These are phyloP conservation scores for Halcyon leucocephala DNA, from an alignment of 2,797 vertebrate species.

Conservation along the genomic window DNA sequence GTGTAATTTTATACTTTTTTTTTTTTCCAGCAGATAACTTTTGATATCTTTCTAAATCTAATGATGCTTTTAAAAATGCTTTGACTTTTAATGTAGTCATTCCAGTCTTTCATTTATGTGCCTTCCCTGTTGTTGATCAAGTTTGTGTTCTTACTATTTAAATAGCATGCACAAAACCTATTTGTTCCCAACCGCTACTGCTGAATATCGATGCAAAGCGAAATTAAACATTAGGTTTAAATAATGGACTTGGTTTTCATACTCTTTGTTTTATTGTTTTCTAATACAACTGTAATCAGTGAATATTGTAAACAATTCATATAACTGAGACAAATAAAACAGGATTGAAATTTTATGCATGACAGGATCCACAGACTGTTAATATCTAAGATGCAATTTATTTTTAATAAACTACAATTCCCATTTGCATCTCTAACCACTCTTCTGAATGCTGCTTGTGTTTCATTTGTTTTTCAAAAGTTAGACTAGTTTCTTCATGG, in stretches of 20 bases:
- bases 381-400: slow-evolving; percentile 44
- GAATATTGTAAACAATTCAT: slow-evolving; percentile 65
- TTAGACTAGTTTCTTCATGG: neutral
- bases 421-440: slow-evolving; percentile 26
- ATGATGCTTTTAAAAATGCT: slow-evolving; percentile 38
- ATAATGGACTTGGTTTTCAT: slow-evolving; percentile 57
- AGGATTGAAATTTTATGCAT: slow-evolving; percentile 66
- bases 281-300: slow-evolving; percentile 56
- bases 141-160: slow-evolving; percentile 27
- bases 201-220: slow-evolving; percentile 36
- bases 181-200: slow-evolving; percentile 33
- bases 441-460: neutral
- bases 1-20: neutral
- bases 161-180: neutral
- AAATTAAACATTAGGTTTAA: slow-evolving; percentile 62
- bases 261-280: slow-evolving; percentile 54
- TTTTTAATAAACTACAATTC: slow-evolving; percentile 65
- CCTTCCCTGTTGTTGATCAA: slow-evolving; percentile 9
- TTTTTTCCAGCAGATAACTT: neutral
- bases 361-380: slow-evolving; percentile 32
- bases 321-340: slow-evolving; percentile 53
- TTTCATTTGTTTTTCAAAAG: slow-evolving; percentile 7
- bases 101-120: neutral
- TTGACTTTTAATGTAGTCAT: neutral
- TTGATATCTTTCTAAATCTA: slow-evolving; percentile 23